These are phyloP conservation scores for Andrena trimmerana DNA, from an alignment of 2,888 invertebrate species.

Conservation along the genomic window DNA sequence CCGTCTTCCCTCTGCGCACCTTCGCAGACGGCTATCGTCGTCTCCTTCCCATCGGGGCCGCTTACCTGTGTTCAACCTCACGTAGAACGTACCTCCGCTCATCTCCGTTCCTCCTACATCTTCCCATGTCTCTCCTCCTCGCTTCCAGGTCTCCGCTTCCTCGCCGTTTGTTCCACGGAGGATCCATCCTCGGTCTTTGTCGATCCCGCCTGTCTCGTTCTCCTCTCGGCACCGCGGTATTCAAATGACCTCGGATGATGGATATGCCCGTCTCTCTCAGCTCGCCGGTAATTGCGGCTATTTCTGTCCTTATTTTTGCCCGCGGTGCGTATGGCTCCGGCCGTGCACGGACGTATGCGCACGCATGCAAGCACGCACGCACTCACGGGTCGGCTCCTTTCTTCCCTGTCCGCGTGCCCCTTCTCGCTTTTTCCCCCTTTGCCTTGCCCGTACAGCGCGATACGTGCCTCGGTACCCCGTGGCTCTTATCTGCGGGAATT, in stretches of 20 bases:
- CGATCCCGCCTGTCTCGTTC: conserved; percentile 57
- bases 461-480: conserved; percentile 61
- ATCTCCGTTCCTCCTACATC: conserved; percentile 31
- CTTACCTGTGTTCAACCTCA: conserved; percentile 46
- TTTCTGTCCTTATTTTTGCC: conserved; percentile 74
- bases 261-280: conserved; percentile 70
- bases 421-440: conserved; percentile 13
- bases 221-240: conserved; percentile 67
- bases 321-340: conserved; percentile 64
- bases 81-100: conserved; percentile 40
- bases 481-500: conserved; percentile 68
- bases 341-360: conserved; percentile 46
- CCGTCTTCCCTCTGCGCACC: conserved; percentile 59
- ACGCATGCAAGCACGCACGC: conserved; percentile 37
- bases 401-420: conserved; percentile 11
- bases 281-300: conserved; percentile 77
- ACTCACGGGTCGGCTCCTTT: conserved; percentile 43
- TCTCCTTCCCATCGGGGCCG: conserved; percentile 43
- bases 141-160: conserved; percentile 34
- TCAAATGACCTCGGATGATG: conserved; percentile 80
- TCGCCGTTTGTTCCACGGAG: conserved; percentile 24
- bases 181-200: conserved; percentile 27
- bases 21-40: conserved; percentile 34
- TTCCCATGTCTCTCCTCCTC: conserved; percentile 48
- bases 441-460: conserved; percentile 39